A percentile compares a stretch with the other conserved stretches of the same genome.
Conservation (phyloP, 2,888 invertebrate species). For the Melinaea menophilus region DNA sequence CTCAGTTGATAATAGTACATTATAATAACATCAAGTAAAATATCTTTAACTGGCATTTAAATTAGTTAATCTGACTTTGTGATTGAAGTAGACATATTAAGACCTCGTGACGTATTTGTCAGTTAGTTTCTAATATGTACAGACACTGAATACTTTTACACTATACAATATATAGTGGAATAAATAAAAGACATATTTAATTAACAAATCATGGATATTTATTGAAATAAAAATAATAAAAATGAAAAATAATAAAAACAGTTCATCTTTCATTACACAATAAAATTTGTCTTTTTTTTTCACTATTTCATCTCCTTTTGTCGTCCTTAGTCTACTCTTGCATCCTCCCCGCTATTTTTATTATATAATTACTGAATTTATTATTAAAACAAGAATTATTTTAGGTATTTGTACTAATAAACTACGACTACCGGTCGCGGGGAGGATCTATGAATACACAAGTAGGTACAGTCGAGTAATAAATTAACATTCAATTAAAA, state of each 20-base stretch:
- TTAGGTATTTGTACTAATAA: constrained; percentile 25
- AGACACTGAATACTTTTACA: too few relatives aligned
- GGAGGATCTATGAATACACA: constrained; percentile 9
- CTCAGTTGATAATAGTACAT: too few relatives aligned
- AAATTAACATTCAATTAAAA: constrained; percentile 6
- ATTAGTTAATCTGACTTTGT: too few relatives aligned
- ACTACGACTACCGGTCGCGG: constrained; percentile 24
- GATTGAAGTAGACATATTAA: too few relatives aligned
- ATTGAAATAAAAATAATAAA: constrained; percentile 79
- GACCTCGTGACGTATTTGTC: too few relatives aligned
- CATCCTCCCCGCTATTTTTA: constrained; percentile 13
- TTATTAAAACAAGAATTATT: constrained; percentile 22
- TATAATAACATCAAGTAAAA: too few relatives aligned
- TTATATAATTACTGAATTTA: constrained; percentile 15
- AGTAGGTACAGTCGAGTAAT: constrained; percentile 3
- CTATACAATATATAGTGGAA: background rate
- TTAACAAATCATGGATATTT: constrained; percentile 79
- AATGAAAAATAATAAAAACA: constrained; percentile 79
- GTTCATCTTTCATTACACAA: constrained; percentile 76
- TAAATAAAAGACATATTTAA: constrained; percentile 59
- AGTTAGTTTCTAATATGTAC: too few relatives aligned
- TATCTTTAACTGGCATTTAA: too few relatives aligned
- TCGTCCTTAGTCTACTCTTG: constrained; percentile 37
- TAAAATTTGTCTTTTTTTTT: constrained; percentile 75
- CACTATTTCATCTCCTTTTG: constrained; percentile 64